Evolutionary conservation across 2,888 invertebrate species (phyloP).

Genomic region (Napeogenes sylphis): DNA sequence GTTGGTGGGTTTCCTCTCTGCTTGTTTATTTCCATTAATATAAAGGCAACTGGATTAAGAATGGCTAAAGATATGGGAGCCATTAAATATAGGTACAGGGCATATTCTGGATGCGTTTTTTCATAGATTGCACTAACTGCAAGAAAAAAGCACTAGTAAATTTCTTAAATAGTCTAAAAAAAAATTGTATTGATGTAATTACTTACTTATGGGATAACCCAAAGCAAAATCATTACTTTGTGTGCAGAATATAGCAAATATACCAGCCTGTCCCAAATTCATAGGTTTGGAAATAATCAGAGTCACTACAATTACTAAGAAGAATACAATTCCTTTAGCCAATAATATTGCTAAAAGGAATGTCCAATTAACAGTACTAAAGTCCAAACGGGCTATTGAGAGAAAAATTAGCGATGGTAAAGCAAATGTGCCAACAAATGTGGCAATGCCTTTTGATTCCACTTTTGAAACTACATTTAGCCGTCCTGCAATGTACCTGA

Average conservation of each 20-base stretch:
- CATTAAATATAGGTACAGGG: slow-evolving; percentile 93
- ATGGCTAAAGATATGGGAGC: slow-evolving; percentile 96
- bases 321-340: slow-evolving; percentile 91
- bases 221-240: slow-evolving; percentile 99
- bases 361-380: slow-evolving; percentile 91
- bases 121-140: slow-evolving; percentile 91
- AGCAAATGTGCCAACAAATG: slow-evolving; percentile 95
- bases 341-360: slow-evolving; percentile 91
- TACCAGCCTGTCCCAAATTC: slow-evolving; percentile 90
- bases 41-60: slow-evolving; percentile 93
- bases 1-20: slow-evolving; percentile 57
- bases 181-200: slow-evolving; percentile 8
- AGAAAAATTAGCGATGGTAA: slow-evolving; percentile 94
- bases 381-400: slow-evolving; percentile 90
- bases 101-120: slow-evolving; percentile 91
- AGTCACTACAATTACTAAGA: slow-evolving; percentile 86
- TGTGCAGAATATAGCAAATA: slow-evolving; percentile 96
- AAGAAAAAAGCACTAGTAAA: slow-evolving; percentile 34
- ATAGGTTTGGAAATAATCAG: slow-evolving; percentile 87
- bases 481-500: slow-evolving; percentile 90
- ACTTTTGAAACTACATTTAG: slow-evolving; percentile 87
- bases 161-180: background rate
- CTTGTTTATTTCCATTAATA: slow-evolving; percentile 90
- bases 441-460: slow-evolving; percentile 93
- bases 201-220: slow-evolving; percentile 94